Conservation (phyloP, 2,113 vertebrate species). For the Bubo blakistoni region DNA sequence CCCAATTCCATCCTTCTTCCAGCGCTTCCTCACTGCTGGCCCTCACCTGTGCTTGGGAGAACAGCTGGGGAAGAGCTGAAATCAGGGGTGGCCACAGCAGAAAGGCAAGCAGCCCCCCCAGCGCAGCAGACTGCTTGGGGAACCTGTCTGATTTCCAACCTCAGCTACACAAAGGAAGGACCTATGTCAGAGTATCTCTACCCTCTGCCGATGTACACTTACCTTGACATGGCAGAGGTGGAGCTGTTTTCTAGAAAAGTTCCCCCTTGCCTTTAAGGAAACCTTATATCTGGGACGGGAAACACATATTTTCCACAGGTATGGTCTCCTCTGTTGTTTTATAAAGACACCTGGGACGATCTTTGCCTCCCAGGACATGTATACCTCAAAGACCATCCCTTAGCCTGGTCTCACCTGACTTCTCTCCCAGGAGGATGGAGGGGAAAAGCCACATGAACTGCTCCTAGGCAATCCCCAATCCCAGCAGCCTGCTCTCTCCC, state of each 20-base stretch:
- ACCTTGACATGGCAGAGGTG: not conserved
- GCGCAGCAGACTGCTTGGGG: not conserved
- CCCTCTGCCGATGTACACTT: accelerated
- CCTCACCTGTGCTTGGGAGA: not conserved
- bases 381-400: not conserved
- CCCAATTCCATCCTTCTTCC: accelerated
- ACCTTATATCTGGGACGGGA: not conserved
- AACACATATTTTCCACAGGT: accelerated
- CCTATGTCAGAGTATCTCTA: not conserved
- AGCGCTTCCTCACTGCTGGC: not conserved
- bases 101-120: not conserved
- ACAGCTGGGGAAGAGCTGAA: not conserved
- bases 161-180: accelerated
- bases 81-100: not conserved
- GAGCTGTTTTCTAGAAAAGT: not conserved
- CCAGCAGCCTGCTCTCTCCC: not conserved
- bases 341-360: accelerated
- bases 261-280: not conserved
- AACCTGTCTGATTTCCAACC: not conserved
- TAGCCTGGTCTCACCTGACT: not conserved
- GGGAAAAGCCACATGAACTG: not conserved
- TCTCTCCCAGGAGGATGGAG: not conserved
- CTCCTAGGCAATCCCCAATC: not conserved
- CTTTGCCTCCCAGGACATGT: not conserved
- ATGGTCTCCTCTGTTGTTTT: not conserved